A percentile compares a stretch with the other conserved stretches of the same genome.
Conservation (phyloP, 2,113 vertebrate genomes). For the Puma concolor region DNA sequence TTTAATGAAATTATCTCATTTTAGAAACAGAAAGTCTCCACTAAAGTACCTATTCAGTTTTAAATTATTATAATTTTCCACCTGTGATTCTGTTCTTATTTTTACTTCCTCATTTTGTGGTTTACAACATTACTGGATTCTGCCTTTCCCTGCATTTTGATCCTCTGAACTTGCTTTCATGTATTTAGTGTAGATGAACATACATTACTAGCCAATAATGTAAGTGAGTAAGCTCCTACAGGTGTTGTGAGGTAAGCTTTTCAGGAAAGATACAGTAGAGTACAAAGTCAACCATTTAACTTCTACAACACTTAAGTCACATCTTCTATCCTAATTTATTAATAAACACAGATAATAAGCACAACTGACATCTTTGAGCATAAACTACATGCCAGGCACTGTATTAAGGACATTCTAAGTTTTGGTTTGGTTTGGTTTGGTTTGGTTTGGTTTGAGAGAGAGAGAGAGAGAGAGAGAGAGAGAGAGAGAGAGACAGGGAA, state of each 20-base stretch:
- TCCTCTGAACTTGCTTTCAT: conserved; percentile 53
- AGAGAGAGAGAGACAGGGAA: too few relatives aligned
- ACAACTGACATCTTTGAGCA: background rate
- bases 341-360: conserved; percentile 2
- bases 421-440: background rate
- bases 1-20: conserved; percentile 52
- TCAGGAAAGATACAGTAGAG: background rate
- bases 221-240: background rate
- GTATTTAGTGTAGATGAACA: background rate
- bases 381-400: background rate
- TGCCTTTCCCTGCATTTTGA: conserved; percentile 69
- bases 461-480: too few relatives aligned
- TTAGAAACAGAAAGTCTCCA: conserved; percentile 55
- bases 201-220: background rate
- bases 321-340: background rate
- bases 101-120: conserved; percentile 59
- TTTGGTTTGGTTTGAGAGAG: too few relatives aligned
- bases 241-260: background rate
- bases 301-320: background rate
- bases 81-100: conserved; percentile 54
- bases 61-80: conserved; percentile 67
- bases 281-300: background rate
- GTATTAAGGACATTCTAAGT: background rate
- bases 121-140: conserved; percentile 58
- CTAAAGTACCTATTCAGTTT: conserved; percentile 46